Conservation (phyloP, 2,113 vertebrate species). For the Cheilinus undulatus region DNA sequence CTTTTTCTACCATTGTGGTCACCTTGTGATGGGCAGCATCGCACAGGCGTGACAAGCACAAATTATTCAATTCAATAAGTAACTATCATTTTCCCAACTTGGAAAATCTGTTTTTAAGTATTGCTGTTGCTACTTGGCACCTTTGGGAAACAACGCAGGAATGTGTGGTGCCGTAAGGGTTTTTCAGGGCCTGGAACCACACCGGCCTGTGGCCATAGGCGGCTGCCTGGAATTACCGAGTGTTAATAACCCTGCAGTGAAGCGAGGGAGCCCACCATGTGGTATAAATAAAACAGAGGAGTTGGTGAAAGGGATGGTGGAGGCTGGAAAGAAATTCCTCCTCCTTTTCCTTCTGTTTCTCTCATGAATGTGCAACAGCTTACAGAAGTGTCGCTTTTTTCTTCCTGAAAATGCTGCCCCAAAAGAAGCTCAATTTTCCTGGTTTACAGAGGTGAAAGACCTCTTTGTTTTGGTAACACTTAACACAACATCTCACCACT, state of each 20-base stretch:
- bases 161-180: conserved; percentile 29
- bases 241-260: conserved; percentile 70
- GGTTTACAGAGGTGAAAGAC: not conserved
- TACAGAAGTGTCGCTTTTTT: conserved; percentile 2
- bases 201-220: conserved; percentile 36
- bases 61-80: conserved; percentile 65
- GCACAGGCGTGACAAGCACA: conserved; percentile 59
- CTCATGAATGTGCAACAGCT: conserved; percentile 51
- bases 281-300: conserved; percentile 79
- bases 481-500: conserved; percentile 25
- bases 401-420: not conserved
- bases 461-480: conserved; percentile 9
- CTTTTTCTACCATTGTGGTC: conserved; percentile 46
- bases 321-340: conserved; percentile 46
- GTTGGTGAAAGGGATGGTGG: conserved; percentile 60
- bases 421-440: not conserved
- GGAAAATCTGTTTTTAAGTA: conserved; percentile 47
- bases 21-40: conserved; percentile 49
- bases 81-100: conserved; percentile 43
- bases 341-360: not conserved
- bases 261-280: conserved; percentile 64
- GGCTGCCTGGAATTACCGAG: conserved; percentile 73
- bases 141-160: conserved; percentile 58
- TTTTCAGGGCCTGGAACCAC: conserved; percentile 54
- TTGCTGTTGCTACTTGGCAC: conserved; percentile 71